Evolutionary conservation across 2,888 invertebrate species (phyloP).

Genomic region (Adineta ricciae): DNA sequence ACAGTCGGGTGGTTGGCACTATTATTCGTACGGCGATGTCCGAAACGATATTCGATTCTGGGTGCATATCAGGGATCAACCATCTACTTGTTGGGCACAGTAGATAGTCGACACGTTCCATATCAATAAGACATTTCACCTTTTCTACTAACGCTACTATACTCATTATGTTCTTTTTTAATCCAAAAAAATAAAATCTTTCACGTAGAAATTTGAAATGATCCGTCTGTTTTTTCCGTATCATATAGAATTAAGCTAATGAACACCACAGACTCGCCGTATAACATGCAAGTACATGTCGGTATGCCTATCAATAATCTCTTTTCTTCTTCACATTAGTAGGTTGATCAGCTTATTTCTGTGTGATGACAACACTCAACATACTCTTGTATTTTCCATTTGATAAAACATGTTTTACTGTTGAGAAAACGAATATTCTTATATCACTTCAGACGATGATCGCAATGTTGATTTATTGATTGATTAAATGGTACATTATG

Average conservation of each 20-base stretch:
- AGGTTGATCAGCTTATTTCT: not conserved
- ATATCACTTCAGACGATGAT: not conserved
- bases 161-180: not conserved
- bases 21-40: not conserved
- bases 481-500: not conserved
- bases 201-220: too few species aligned
- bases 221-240: too few species aligned
- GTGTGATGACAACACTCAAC: not conserved
- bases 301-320: not conserved
- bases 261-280: not conserved
- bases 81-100: not conserved
- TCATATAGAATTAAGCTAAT: not conserved
- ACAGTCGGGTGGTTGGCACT: not conserved
- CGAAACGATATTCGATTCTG: not conserved
- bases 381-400: not conserved
- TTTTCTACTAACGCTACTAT: too few species aligned
- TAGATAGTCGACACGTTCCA: not conserved
- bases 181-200: too few species aligned
- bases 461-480: too few species aligned
- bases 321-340: not conserved
- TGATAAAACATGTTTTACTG: not conserved
- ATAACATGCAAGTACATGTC: not conserved
- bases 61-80: slow-evolving; percentile 7
- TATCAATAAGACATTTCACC: too few species aligned
- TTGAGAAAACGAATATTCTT: not conserved